phyloP scores from a whole-genome alignment of 92 coral and sea anemone genomes.

The Palythoa grandiflora region DNA sequence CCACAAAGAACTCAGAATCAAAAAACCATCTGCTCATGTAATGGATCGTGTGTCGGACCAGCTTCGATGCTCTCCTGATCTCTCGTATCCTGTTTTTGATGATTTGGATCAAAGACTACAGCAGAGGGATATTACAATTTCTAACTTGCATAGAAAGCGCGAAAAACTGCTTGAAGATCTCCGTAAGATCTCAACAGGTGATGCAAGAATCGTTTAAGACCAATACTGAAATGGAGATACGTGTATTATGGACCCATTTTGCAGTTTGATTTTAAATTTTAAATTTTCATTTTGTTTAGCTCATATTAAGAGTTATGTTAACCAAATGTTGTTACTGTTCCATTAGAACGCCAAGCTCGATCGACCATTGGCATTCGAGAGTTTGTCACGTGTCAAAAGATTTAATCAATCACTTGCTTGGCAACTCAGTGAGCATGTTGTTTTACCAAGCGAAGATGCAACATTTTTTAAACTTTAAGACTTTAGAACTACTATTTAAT shows the following conservation, averaged over 20 bases:
- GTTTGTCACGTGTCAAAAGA: not conserved
- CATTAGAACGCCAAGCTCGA: not conserved
- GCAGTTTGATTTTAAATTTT: not conserved
- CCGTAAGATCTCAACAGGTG: constrained; percentile 8
- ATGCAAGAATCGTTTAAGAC: constrained; percentile 1
- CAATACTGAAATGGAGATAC: not conserved
- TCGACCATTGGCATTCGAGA: not conserved
- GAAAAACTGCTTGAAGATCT: constrained; percentile 29
- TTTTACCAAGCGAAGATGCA: not conserved
- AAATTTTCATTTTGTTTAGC: not conserved
- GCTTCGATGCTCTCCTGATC: not conserved
- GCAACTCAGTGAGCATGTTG: not conserved
- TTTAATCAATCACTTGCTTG: not conserved
- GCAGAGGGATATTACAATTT: constrained; percentile 21
- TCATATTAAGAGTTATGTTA: not conserved
- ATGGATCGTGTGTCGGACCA: not conserved
- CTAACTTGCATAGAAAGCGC: constrained; percentile 21
- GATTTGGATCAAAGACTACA: constrained; percentile 45
- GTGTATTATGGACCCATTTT: not conserved
- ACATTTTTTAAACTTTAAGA: too few relatives aligned
- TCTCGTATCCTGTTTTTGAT: not conserved
- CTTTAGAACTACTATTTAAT: not conserved
- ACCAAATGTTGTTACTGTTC: not conserved
- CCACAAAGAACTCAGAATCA: not conserved
- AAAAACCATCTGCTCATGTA: not conserved